A percentile compares a stretch with the other conserved stretches of the same genome.
phyloP scores from a whole-genome alignment of 2,113 vertebrate species.

The Microcebus murinus region DNA sequence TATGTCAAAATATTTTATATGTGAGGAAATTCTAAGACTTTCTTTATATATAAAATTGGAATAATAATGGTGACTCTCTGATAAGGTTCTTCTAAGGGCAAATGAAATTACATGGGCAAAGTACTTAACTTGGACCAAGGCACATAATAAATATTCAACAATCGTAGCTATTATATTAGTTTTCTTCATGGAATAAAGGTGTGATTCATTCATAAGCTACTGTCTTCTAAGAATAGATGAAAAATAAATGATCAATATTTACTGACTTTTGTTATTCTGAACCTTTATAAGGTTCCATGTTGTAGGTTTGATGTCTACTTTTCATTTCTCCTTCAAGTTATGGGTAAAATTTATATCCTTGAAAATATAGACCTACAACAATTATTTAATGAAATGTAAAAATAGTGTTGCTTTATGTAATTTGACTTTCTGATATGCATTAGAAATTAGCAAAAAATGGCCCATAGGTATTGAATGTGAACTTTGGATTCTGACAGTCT shows the following conservation, averaged over 20 bases:
- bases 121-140: background rate
- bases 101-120: background rate
- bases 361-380: background rate
- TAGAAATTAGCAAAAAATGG: conserved; percentile 27
- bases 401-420: conserved; percentile 9
- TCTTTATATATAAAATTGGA: background rate
- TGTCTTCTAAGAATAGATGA: background rate
- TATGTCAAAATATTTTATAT: background rate
- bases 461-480: background rate
- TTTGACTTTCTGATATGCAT: background rate
- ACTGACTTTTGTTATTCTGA: background rate
- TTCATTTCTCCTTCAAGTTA: conserved; percentile 38
- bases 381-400: conserved; percentile 30
- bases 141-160: background rate
- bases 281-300: background rate
- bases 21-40: background rate
- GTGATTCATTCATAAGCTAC: background rate
- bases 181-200: conserved; percentile 17
- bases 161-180: background rate
- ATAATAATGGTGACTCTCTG: background rate
- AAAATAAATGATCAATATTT: background rate
- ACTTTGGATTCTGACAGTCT: background rate
- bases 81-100: background rate
- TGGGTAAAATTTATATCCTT: background rate
- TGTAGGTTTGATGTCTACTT: background rate